Conservation (phyloP, 1,140 invertebrate species). For the Dendroctonus ponderosae region DNA sequence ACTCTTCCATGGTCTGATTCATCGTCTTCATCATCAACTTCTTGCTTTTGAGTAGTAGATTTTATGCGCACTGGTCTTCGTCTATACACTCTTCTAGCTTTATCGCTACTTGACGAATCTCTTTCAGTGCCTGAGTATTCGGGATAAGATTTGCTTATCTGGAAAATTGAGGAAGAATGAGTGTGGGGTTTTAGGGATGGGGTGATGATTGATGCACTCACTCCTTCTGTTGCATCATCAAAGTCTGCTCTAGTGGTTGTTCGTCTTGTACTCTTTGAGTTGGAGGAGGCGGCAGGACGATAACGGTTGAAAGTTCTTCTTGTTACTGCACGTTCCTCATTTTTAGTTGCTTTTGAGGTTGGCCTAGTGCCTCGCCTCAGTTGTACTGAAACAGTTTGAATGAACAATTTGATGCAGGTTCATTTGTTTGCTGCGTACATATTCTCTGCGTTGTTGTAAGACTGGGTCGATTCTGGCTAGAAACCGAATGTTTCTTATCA, state of each 20-base stretch:
- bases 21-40: constrained; percentile 28
- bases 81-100: constrained; percentile 39
- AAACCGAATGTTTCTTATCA: too few species aligned
- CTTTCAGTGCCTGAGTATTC: constrained; percentile 9
- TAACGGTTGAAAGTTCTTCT: constrained; percentile 5
- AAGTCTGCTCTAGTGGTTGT: too few species aligned
- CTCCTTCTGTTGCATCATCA: background rate
- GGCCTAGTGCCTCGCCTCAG: constrained; percentile 17
- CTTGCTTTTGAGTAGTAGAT: constrained; percentile 29
- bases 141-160: constrained; percentile 14
- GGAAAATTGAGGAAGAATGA: constrained; percentile 10
- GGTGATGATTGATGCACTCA: too few species aligned
- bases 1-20: constrained; percentile 29
- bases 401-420: background rate
- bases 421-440: background rate
- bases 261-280: too few species aligned
- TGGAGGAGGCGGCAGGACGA: too few species aligned
- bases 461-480: background rate
- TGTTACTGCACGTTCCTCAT: constrained; percentile 1
- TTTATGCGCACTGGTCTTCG: constrained; percentile 35
- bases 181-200: background rate
- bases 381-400: constrained; percentile 19
- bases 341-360: constrained; percentile 7
- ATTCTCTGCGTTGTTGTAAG: constrained; percentile 20
- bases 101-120: background rate